Evolutionary conservation across 2,113 vertebrate species (phyloP).

Genomic region (Patagioenas fasciata): DNA sequence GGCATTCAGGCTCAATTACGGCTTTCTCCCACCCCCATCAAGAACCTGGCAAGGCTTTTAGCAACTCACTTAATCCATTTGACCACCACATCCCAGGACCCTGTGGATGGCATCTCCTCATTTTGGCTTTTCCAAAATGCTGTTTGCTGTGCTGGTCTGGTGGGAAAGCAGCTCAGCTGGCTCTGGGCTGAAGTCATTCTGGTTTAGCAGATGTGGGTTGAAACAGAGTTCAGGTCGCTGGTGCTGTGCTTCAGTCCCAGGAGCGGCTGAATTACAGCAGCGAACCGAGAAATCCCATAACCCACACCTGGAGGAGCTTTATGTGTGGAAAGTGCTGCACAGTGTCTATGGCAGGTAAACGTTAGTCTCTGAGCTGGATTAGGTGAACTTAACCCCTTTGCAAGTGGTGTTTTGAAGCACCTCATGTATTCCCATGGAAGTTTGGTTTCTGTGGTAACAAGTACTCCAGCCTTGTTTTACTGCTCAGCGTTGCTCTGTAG

Average conservation of each 20-base stretch:
- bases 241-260: not conserved
- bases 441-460: not conserved
- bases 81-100: not conserved
- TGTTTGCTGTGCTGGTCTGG: rapidly evolving
- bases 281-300: not conserved
- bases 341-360: not conserved
- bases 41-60: not conserved
- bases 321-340: not conserved
- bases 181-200: not conserved
- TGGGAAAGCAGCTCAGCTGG: not conserved
- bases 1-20: rapidly evolving
- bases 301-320: not conserved
- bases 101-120: rapidly evolving
- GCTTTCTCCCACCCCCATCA: not conserved
- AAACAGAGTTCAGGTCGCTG: not conserved
- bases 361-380: not conserved
- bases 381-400: not conserved
- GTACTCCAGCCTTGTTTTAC: not conserved
- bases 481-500: not conserved
- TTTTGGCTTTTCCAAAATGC: not conserved
- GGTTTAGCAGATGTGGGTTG: not conserved
- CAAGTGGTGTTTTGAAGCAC: not conserved
- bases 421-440: rapidly evolving
- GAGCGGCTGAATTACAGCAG: not conserved
- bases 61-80: rapidly evolving